Conservation (phyloP, 2,888 invertebrate genomes). For the Synanthedon vespiformis region DNA sequence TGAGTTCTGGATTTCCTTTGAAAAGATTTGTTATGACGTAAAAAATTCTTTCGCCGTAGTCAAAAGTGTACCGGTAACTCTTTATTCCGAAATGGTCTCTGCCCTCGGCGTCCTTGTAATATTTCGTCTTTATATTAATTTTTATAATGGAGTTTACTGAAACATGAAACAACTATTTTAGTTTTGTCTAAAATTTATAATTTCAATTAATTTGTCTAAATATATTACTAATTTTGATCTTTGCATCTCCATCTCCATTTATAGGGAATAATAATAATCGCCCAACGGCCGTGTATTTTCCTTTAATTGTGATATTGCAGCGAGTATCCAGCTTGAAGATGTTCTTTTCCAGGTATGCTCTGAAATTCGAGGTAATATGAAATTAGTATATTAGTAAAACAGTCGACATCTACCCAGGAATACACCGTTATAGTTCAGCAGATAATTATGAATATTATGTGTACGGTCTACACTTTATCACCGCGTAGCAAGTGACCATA, state of each 20-base stretch:
- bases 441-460: too few relatives aligned
- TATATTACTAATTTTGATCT: conserved; percentile 55
- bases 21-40: conserved; percentile 59
- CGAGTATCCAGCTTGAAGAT: conserved; percentile 46
- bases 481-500: too few relatives aligned
- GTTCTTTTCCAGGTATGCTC: conserved; percentile 53
- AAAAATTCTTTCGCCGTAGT: conserved; percentile 57
- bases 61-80: conserved; percentile 52
- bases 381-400: neutral
- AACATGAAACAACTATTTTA: conserved; percentile 14
- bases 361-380: conserved; percentile 22
- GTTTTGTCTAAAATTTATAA: conserved; percentile 1
- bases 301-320: conserved; percentile 61
- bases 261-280: conserved; percentile 56
- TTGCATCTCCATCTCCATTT: conserved; percentile 60
- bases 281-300: conserved; percentile 59
- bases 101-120: conserved; percentile 53
- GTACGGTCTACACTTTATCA: too few relatives aligned
- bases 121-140: conserved; percentile 57
- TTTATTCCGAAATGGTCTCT: conserved; percentile 62
- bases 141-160: conserved; percentile 60
- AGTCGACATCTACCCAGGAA: too few relatives aligned
- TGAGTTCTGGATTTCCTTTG: conserved; percentile 60
- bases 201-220: too few relatives aligned
- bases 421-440: too few relatives aligned